phyloP scores from a whole-genome alignment of 2,797 vertebrate genomes.

The Eulemur albifrons region DNA sequence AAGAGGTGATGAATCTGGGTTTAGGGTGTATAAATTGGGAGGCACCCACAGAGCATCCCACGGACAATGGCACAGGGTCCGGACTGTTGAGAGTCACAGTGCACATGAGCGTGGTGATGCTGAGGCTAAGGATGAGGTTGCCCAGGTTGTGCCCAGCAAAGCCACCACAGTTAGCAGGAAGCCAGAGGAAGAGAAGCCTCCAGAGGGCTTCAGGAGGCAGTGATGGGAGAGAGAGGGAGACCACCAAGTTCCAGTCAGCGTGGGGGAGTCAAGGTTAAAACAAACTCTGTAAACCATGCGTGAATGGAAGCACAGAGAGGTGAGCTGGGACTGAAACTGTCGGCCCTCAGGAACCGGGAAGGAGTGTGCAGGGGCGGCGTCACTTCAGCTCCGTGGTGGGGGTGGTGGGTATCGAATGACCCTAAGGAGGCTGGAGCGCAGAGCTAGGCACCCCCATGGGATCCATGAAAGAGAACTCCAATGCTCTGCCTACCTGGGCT shows the following conservation, averaged over 20 bases:
- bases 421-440: neutral
- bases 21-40: neutral
- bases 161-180: neutral
- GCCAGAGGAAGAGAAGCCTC: neutral
- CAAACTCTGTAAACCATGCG: rapidly evolving
- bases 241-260: neutral
- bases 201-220: too few species aligned
- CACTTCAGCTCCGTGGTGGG: neutral
- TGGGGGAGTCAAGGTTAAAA: rapidly evolving
- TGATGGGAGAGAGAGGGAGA: neutral
- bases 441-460: rapidly evolving
- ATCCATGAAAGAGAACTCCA: neutral
- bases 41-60: neutral
- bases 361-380: rapidly evolving
- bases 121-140: neutral
- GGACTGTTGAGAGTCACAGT: neutral
- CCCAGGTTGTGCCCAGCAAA: neutral
- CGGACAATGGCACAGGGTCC: neutral
- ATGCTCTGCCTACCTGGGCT: rapidly evolving
- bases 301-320: neutral
- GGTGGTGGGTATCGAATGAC: rapidly evolving
- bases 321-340: rapidly evolving
- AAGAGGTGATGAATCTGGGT: neutral
- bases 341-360: rapidly evolving
- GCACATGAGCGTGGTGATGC: rapidly evolving